Percentiles rank a stretch among this genome's conserved stretches.
phyloP scores from a whole-genome alignment of 64 coral and sea anemone species.

The Porites lutea region DNA sequence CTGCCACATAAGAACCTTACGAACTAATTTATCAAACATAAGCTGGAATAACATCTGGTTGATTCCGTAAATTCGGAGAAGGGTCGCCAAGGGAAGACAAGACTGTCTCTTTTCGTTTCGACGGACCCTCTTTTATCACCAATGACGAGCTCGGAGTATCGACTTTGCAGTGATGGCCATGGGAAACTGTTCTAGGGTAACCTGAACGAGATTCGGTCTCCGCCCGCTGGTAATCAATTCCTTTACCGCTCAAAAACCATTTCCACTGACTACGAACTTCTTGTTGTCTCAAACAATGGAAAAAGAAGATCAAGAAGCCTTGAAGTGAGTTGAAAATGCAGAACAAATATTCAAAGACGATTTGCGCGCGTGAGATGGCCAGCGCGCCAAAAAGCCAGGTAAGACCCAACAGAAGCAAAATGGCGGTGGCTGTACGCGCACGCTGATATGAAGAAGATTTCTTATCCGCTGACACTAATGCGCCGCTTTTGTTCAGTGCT shows the following conservation, averaged over 20 bases:
- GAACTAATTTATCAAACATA: background rate
- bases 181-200: background rate
- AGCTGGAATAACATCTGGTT: background rate
- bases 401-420: slow-evolving; percentile 78
- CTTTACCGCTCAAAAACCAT: slow-evolving; percentile 33
- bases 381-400: slow-evolving; percentile 89
- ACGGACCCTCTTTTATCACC: background rate
- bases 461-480: slow-evolving; percentile 76
- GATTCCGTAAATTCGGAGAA: background rate
- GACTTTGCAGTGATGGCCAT: background rate
- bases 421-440: slow-evolving; percentile 74
- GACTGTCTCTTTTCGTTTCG: background rate
- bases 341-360: slow-evolving; percentile 90
- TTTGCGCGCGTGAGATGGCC: slow-evolving; percentile 58
- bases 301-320: slow-evolving; percentile 89
- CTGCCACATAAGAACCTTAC: no score
- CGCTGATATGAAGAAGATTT: slow-evolving; percentile 60
- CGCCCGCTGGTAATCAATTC: background rate
- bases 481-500: slow-evolving; percentile 10
- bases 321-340: slow-evolving; percentile 94
- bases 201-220: background rate
- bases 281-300: slow-evolving; percentile 81
- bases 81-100: background rate
- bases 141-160: background rate
- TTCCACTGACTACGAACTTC: slow-evolving; percentile 88